phyloP scores from a whole-genome alignment of 30 jellyfish, hydroid and myxozoan genomes.

The Hydra vulgaris region DNA sequence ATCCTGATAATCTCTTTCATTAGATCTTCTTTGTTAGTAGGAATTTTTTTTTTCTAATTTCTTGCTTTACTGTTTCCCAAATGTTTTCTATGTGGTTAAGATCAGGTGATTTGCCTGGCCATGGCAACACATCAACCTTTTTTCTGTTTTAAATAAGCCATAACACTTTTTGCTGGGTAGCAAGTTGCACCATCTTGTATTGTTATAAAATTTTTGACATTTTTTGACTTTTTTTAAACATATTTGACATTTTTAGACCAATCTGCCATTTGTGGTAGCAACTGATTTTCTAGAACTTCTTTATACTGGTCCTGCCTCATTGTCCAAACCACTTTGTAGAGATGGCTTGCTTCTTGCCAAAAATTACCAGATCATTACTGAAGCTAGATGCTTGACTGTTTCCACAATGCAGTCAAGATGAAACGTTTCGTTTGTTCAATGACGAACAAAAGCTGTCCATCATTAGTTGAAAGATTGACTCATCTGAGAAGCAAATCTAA shows the following conservation, averaged over 20 bases:
- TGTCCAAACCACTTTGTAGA: background rate
- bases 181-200: background rate
- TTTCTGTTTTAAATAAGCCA: background rate
- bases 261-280: background rate
- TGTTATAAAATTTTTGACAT: background rate
- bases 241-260: background rate
- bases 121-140: background rate
- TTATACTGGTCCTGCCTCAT: background rate
- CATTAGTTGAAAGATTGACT: too few relatives aligned
- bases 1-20: background rate
- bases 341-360: too few relatives aligned
- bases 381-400: too few relatives aligned
- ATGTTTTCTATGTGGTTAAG: too few relatives aligned
- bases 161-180: background rate
- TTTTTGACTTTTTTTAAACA: too few relatives aligned
- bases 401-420: too few relatives aligned
- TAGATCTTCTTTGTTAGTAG: background rate
- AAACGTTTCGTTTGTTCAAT: too few relatives aligned
- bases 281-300: background rate
- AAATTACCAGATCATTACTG: too few relatives aligned
- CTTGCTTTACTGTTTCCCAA: background rate
- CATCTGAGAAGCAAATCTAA: too few relatives aligned
- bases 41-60: background rate
- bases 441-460: too few relatives aligned
- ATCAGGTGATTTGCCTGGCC: background rate